These are phyloP conservation scores for Dasysyrphus albostriatus DNA, from an alignment of 2,888 invertebrate species.

Conservation along the genomic window DNA sequence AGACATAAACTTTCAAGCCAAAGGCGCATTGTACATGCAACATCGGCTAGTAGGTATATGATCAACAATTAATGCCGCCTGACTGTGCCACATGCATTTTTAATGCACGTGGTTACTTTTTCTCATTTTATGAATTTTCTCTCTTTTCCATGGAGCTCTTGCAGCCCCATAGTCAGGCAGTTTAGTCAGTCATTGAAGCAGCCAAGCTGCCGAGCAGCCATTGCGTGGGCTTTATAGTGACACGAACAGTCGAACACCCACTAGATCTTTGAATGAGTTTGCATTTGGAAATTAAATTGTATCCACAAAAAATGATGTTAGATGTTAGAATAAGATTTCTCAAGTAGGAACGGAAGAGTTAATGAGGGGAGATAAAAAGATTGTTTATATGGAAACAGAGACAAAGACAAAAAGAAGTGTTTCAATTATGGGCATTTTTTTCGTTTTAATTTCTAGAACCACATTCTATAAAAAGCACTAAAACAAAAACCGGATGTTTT, in stretches of 20 bases:
- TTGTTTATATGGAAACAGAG: constrained; percentile 12
- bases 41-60: background rate
- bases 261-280: constrained; percentile 39
- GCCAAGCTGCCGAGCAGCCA: background rate
- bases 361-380: constrained; percentile 23
- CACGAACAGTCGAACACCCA: constrained; percentile 26
- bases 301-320: constrained; percentile 8
- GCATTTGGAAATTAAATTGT: constrained; percentile 31
- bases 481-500: constrained; percentile 32
- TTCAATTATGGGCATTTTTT: constrained; percentile 22
- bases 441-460: background rate
- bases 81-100: constrained; percentile 43
- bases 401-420: constrained; percentile 16
- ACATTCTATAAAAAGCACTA: constrained; percentile 15
- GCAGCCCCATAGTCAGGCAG: background rate
- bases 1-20: constrained; percentile 37
- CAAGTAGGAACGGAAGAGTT: constrained; percentile 29
- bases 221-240: constrained; percentile 37
- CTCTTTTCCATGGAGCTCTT: background rate
- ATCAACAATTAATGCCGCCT: constrained; percentile 38
- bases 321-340: constrained; percentile 17
- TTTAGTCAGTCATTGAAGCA: background rate
- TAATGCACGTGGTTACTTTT: constrained; percentile 52
- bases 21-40: constrained; percentile 1
- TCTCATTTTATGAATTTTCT: constrained; percentile 27